phyloP scores from a whole-genome alignment of 2,797 vertebrate species.

The Cyclopterus lumpus region DNA sequence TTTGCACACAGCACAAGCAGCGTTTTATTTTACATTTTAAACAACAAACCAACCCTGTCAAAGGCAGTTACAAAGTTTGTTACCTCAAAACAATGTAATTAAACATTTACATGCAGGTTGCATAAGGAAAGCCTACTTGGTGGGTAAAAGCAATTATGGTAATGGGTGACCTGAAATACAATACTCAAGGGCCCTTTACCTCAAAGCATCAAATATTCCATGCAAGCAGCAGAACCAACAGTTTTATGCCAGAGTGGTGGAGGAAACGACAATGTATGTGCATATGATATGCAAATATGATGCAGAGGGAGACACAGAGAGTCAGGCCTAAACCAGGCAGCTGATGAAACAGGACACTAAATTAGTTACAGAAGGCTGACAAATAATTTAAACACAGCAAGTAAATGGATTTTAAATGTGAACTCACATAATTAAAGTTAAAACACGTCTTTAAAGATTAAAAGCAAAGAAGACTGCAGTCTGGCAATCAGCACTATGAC shows the following conservation, averaged over 20 bases:
- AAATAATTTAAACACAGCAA: constrained; percentile 22
- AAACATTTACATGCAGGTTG: constrained; percentile 84
- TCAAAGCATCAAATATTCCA: constrained; percentile 77
- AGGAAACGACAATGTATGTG: constrained; percentile 35
- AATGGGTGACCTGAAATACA: constrained; percentile 86
- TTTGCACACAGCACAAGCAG: constrained; percentile 56
- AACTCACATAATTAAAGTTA: background rate
- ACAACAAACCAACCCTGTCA: constrained; percentile 63
- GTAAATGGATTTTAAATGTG: constrained; percentile 23
- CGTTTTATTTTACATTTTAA: constrained; percentile 74
- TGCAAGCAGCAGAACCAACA: constrained; percentile 50
- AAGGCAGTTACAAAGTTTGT: constrained; percentile 76
- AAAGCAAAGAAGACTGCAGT: background rate
- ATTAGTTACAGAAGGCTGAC: constrained; percentile 22
- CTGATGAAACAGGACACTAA: constrained; percentile 16
- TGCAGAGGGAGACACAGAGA: background rate
- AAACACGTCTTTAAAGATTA: background rate
- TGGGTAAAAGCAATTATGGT: constrained; percentile 86
- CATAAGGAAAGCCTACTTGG: constrained; percentile 82
- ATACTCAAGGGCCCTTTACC: constrained; percentile 80
- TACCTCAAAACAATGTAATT: constrained; percentile 82
- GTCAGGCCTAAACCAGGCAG: background rate
- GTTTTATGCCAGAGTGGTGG: constrained; percentile 68
- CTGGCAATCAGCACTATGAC: background rate
- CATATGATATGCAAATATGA: constrained; percentile 19